Percentiles rank a stretch among this genome's conserved stretches.
These are phyloP conservation scores for Dicrostonyx torquatus DNA, from an alignment of 2,797 vertebrate species.

Conservation along the genomic window DNA sequence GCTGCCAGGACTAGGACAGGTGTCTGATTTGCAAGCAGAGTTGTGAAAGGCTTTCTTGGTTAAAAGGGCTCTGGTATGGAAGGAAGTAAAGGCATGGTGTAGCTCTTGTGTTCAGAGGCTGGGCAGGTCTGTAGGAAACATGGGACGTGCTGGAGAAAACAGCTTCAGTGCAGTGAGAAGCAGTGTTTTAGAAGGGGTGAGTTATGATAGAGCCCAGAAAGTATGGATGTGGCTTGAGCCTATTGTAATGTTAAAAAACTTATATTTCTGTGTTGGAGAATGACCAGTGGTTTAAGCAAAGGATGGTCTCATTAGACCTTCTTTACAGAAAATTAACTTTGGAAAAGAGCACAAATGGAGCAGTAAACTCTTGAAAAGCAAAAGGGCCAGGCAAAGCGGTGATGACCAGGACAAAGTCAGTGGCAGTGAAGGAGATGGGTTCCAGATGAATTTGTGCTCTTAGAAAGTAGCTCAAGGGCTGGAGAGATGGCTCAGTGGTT, in stretches of 20 bases:
- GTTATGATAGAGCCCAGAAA: background rate
- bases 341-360: background rate
- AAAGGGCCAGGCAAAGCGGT: background rate
- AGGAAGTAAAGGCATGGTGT: background rate
- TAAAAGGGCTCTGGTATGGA: background rate
- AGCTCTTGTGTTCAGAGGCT: background rate
- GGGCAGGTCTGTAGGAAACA: background rate
- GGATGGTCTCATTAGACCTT: background rate
- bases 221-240: background rate
- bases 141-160: rapidly evolving
- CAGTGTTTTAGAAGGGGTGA: background rate
- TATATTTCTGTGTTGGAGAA: background rate
- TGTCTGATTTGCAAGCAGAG: background rate
- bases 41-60: slow-evolving; percentile 7
- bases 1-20: background rate
- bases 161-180: background rate
- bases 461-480: background rate
- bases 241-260: background rate
- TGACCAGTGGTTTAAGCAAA: slow-evolving; percentile 36
- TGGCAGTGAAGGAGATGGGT: background rate
- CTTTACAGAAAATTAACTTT: slow-evolving; percentile 5
- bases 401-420: background rate
- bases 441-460: background rate
- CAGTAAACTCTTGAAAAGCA: background rate
- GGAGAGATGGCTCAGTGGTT: no score